Percentiles rank a stretch among this genome's conserved stretches.
phyloP scores from a whole-genome alignment of 2,113 vertebrate species.

The Mobula hypostoma region DNA sequence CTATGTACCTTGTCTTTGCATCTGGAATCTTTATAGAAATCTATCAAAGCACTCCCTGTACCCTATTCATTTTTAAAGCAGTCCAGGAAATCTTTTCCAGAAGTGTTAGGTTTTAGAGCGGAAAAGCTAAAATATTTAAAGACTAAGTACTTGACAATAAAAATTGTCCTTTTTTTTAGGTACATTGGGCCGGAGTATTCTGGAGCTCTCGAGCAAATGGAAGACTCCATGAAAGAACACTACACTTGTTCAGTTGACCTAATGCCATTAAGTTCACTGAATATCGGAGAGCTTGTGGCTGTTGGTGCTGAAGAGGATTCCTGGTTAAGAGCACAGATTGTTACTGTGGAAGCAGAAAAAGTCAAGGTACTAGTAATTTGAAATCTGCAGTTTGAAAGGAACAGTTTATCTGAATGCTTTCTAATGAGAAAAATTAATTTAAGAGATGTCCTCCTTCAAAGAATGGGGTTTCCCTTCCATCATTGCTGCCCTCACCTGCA shows the following conservation, averaged over 20 bases:
- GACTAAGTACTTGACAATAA: neutral
- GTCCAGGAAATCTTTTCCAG: neutral
- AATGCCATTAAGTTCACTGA: slow-evolving; percentile 9
- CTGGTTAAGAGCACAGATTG: slow-evolving; percentile 71
- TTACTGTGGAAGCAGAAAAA: slow-evolving; percentile 55
- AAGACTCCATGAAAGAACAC: slow-evolving; percentile 73
- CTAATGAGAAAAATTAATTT: neutral
- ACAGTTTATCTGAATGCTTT: neutral
- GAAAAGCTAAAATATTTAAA: neutral
- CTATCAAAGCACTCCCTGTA: neutral
- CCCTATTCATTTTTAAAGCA: neutral
- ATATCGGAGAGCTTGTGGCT: slow-evolving; percentile 70
- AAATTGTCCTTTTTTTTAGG: slow-evolving; percentile 49
- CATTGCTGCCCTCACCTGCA: too few relatives aligned
- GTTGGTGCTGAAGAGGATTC: slow-evolving; percentile 69
- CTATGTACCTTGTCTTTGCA: neutral
- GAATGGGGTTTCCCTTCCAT: too few relatives aligned
- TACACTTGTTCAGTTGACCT: slow-evolving; percentile 51
- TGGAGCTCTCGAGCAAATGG: slow-evolving; percentile 75
- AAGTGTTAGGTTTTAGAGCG: neutral
- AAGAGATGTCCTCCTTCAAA: neutral
- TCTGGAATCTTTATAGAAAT: neutral
- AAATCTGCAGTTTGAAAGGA: neutral
- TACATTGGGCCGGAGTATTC: slow-evolving; percentile 85
- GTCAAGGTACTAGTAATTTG: slow-evolving; percentile 65